These are phyloP conservation scores for Halcyon smyrnensis DNA, from an alignment of 2,797 vertebrate genomes.

Conservation along the genomic window DNA sequence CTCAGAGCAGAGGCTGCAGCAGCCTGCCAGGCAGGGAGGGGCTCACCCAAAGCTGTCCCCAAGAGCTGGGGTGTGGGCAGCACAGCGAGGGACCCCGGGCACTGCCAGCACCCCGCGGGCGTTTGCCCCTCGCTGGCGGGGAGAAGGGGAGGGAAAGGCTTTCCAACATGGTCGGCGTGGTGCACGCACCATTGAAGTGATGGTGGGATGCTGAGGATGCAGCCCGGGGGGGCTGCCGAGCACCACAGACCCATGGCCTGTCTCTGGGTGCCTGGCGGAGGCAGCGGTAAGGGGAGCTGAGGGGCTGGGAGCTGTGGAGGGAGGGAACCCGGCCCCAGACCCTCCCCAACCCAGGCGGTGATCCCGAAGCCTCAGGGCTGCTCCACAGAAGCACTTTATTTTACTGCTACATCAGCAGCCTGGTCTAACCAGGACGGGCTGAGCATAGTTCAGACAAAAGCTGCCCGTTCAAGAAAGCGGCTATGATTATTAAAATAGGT, in stretches of 20 bases:
- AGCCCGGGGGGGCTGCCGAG: accelerated
- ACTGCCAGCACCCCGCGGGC: background rate
- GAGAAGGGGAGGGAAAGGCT: background rate
- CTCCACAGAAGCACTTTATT: accelerated
- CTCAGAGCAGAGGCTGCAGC: too few species aligned
- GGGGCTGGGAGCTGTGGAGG: background rate
- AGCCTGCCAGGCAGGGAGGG: accelerated
- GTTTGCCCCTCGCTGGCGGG: accelerated
- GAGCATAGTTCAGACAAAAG: constrained; percentile 53
- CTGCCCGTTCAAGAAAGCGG: constrained; percentile 48
- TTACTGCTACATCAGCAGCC: constrained; percentile 16
- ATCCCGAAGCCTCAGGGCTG: background rate
- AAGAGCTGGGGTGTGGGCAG: background rate
- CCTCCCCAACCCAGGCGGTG: accelerated
- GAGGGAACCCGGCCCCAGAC: background rate
- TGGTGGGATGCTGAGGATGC: background rate
- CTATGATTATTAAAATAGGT: constrained; percentile 64
- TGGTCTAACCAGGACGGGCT: constrained; percentile 26
- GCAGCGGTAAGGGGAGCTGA: background rate
- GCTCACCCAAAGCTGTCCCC: background rate
- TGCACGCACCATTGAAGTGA: accelerated
- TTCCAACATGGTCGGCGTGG: accelerated
- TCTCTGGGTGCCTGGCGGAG: background rate
- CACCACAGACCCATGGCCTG: accelerated
- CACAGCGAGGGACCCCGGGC: background rate